Evolutionary conservation across 2,888 invertebrate genomes (phyloP).

Genomic region (Hedychridium roseum): DNA sequence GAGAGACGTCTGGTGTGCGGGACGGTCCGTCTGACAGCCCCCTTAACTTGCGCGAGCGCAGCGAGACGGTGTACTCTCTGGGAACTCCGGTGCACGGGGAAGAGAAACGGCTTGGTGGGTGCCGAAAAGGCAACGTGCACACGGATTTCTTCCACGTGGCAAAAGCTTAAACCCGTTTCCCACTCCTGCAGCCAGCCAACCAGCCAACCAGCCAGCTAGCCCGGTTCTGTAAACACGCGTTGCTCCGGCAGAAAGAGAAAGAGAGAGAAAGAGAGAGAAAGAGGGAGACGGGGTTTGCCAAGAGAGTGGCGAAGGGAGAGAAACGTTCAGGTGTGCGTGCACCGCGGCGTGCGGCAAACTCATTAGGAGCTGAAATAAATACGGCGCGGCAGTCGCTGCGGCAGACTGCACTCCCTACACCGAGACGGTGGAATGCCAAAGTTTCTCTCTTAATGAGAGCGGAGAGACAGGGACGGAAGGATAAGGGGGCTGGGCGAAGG

Average conservation of each 20-base stretch:
- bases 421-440: conserved; percentile 36
- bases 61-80: not conserved
- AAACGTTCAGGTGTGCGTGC: conserved; percentile 27
- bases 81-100: not conserved
- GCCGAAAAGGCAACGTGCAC: conserved; percentile 37
- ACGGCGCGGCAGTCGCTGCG: conserved; percentile 24
- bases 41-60: conserved; percentile 25
- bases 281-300: too few relatives aligned
- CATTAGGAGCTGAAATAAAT: conserved; percentile 50
- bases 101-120: conserved; percentile 18
- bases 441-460: conserved; percentile 48
- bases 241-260: too few relatives aligned
- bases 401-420: conserved; percentile 23
- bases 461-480: conserved; percentile 10
- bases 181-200: conserved; percentile 18
- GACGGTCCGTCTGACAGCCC: conserved; percentile 23
- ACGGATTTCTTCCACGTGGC: conserved; percentile 39
- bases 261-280: too few relatives aligned
- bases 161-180: conserved; percentile 36
- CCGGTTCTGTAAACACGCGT: too few relatives aligned
- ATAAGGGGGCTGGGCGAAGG: conserved; percentile 11
- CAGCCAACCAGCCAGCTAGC: conserved; percentile 20
- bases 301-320: conserved; percentile 26
- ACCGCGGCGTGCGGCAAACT: conserved; percentile 39
- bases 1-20: conserved; percentile 23